Conservation (phyloP, 2,113 vertebrate genomes). For the Menura novaehollandiae region DNA sequence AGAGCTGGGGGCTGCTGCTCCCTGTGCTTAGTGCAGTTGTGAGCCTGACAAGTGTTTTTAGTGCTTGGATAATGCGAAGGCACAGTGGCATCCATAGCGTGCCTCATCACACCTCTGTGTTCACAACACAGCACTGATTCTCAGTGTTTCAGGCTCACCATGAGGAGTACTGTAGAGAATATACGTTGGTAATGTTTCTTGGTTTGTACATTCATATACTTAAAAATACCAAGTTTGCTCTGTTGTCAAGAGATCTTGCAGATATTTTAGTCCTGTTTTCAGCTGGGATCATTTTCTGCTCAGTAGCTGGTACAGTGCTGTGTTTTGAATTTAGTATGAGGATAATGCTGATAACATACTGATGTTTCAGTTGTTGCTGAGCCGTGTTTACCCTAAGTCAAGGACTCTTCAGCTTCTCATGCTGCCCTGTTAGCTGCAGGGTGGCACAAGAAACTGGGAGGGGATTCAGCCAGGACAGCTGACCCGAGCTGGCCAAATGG, state of each 20-base stretch:
- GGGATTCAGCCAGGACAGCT: not conserved
- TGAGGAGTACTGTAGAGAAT: not conserved
- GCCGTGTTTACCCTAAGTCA: not conserved
- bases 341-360: not conserved
- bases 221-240: not conserved
- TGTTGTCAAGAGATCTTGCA: not conserved
- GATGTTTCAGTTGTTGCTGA: not conserved
- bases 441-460: not conserved
- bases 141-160: rapidly evolving
- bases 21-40: not conserved
- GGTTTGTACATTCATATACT: not conserved
- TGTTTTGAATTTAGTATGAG: not conserved
- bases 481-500: not conserved
- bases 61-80: not conserved
- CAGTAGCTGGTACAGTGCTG: not conserved
- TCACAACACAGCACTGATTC: no score
- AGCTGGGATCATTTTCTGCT: not conserved
- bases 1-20: not conserved
- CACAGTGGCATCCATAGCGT: rapidly evolving
- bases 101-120: not conserved
- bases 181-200: not conserved
- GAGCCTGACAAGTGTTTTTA: not conserved
- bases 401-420: not conserved
- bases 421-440: not conserved
- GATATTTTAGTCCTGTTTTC: not conserved